These are phyloP conservation scores for Ascaphus truei DNA, from an alignment of 2,113 vertebrate genomes.

Conservation along the genomic window DNA sequence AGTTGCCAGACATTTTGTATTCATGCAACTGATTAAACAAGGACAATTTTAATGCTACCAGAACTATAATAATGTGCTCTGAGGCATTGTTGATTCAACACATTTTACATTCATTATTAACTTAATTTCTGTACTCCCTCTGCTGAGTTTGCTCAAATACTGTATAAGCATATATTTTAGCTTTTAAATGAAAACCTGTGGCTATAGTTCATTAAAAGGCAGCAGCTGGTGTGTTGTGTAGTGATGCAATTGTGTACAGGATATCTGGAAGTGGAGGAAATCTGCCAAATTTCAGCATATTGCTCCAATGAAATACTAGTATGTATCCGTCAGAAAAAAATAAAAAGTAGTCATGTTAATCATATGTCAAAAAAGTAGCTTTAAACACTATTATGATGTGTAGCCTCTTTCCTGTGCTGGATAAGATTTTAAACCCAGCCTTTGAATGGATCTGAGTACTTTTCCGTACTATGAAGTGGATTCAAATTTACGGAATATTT, in stretches of 20 bases:
- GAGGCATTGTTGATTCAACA: conserved; percentile 20
- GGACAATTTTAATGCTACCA: conserved; percentile 29
- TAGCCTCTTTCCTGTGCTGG: too few relatives aligned
- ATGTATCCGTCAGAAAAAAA: not conserved
- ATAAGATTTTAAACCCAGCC: too few relatives aligned
- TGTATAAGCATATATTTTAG: conserved; percentile 1
- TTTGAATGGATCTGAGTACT: too few relatives aligned
- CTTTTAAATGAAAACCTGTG: not conserved
- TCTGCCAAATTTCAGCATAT: not conserved
- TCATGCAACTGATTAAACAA: conserved; percentile 45
- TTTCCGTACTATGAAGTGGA: too few relatives aligned
- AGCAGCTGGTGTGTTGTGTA: not conserved
- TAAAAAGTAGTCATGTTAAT: too few relatives aligned
- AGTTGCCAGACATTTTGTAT: conserved; percentile 50
- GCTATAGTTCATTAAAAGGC: not conserved
- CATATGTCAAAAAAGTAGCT: too few relatives aligned
- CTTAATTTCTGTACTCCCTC: conserved; percentile 18
- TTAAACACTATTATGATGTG: too few relatives aligned
- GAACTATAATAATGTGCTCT: conserved; percentile 19
- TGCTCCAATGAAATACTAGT: not conserved
- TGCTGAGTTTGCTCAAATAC: conserved; percentile 31
- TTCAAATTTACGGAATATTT: too few relatives aligned
- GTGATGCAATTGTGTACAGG: not conserved
- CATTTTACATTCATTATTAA: conserved; percentile 33
- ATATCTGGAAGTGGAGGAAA: not conserved